phyloP scores from a whole-genome alignment of 2,797 vertebrate species.

The Corythornis leucogaster region DNA sequence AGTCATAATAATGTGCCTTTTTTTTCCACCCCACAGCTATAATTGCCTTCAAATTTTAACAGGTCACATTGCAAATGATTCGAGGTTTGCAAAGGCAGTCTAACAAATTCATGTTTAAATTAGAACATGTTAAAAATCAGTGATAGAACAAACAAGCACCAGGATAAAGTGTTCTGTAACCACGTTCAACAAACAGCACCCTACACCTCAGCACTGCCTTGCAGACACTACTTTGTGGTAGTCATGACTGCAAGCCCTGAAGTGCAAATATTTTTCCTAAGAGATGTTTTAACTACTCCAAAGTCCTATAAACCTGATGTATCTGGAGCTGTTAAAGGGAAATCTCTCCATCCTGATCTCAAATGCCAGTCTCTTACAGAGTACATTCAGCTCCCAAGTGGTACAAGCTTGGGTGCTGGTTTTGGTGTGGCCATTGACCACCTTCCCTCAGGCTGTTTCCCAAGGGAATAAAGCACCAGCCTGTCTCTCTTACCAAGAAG shows the following conservation, averaged over 20 bases:
- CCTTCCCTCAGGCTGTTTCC: neutral
- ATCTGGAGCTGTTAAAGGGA: neutral
- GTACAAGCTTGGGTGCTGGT: neutral
- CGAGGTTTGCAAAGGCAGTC: neutral
- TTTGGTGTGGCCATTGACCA: neutral
- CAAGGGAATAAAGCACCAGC: neutral
- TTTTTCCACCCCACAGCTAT: neutral
- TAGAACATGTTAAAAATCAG: neutral
- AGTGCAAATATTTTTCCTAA: neutral
- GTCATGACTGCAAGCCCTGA: neutral
- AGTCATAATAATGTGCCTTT: neutral
- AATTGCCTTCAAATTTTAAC: conserved; percentile 1
- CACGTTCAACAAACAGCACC: neutral
- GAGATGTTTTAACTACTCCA: neutral
- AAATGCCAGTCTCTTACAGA: neutral
- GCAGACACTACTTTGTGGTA: neutral
- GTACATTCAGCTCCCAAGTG: neutral
- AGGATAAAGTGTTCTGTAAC: neutral
- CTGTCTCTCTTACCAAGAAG: neutral
- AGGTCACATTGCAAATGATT: neutral
- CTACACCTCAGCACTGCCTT: neutral
- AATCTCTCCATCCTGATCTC: neutral
- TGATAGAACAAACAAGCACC: neutral
- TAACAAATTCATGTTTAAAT: neutral
- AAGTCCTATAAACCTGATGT: neutral